Conservation (phyloP, 1,140 invertebrate genomes). For the Rhizoglyphus robini region DNA sequence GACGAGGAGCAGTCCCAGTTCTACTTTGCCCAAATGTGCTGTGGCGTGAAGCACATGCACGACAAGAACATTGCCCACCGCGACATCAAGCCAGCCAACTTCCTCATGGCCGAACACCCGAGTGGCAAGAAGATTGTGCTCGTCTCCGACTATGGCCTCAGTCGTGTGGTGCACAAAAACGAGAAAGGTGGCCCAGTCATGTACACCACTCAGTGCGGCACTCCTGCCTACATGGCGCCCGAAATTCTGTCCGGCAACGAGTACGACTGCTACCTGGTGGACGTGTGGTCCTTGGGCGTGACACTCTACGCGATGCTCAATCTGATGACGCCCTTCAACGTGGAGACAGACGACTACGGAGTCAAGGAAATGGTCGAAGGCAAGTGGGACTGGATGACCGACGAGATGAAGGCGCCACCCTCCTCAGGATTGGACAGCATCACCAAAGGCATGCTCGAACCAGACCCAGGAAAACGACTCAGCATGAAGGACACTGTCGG, state of each 20-base stretch:
- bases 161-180: not conserved
- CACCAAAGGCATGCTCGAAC: conserved; percentile 60
- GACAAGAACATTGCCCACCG: conserved; percentile 1
- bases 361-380: conserved; percentile 43
- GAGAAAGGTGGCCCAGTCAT: not conserved
- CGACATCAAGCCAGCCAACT: conserved; percentile 1
- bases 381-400: conserved; percentile 60
- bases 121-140: conserved; percentile 1
- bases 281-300: conserved; percentile 28
- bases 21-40: conserved; percentile 1
- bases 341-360: conserved; percentile 35
- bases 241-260: conserved; percentile 41
- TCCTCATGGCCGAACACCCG: conserved; percentile 3
- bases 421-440: conserved; percentile 51
- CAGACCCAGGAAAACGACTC: conserved; percentile 54
- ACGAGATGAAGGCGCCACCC: conserved; percentile 48
- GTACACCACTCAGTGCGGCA: conserved; percentile 53
- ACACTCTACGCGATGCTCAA: conserved; percentile 29
- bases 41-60: not conserved
- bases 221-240: conserved; percentile 55
- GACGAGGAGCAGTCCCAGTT: not conserved
- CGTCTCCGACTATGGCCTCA: conserved; percentile 4
- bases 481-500: conserved; percentile 42
- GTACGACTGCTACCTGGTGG: conserved; percentile 34
- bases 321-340: conserved; percentile 34